Evolutionary conservation across 1,140 invertebrate species (phyloP).

Genomic region (Monochamus saltuarius): DNA sequence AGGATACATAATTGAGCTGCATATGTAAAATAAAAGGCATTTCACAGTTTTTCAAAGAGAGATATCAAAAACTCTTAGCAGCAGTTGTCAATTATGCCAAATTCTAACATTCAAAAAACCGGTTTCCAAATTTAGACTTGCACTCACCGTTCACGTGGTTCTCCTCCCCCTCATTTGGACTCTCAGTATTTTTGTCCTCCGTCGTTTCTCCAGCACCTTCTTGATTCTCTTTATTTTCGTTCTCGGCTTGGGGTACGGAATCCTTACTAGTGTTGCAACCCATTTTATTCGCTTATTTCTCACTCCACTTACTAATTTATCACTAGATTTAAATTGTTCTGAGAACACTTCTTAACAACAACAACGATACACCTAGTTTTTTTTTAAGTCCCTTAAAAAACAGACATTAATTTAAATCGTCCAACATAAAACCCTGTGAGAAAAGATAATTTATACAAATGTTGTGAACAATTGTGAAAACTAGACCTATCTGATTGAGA

Average conservation of each 20-base stretch:
- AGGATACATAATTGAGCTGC: too few species aligned
- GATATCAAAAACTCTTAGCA: too few species aligned
- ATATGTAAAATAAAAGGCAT: too few species aligned
- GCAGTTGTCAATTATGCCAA: too few species aligned
- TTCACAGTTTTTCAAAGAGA: too few species aligned
- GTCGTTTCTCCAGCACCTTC: background rate
- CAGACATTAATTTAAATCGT: background rate
- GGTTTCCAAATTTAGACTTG: too few species aligned
- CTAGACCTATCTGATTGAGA: background rate
- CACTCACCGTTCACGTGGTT: constrained; percentile 10
- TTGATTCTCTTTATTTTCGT: constrained; percentile 11
- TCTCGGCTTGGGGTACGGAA: constrained; percentile 10
- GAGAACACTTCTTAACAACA: background rate
- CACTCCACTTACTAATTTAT: background rate
- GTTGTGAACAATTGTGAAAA: background rate
- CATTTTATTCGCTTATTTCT: constrained; percentile 24
- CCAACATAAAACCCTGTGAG: background rate
- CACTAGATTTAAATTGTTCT: background rate
- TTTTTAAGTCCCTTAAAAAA: background rate
- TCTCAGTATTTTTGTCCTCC: background rate
- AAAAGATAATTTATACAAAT: background rate
- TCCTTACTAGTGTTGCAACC: constrained; percentile 47
- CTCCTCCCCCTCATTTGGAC: background rate
- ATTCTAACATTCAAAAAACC: too few species aligned
- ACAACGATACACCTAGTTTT: background rate